phyloP scores from a whole-genome alignment of 2,888 invertebrate species.

The Junonia oenone region DNA sequence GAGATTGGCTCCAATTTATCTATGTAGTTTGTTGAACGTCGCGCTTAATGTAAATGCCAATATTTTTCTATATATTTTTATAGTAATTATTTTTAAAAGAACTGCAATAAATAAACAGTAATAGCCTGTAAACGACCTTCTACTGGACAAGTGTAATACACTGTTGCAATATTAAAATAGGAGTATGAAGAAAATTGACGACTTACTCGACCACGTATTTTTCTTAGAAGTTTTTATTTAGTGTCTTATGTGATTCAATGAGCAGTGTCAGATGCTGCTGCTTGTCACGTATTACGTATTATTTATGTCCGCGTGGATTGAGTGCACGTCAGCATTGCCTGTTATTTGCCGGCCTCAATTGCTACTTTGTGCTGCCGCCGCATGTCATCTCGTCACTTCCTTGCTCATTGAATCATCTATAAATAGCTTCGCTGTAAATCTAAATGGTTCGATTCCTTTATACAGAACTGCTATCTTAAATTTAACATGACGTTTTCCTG shows the following conservation, averaged over 20 bases:
- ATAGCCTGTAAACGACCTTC: no score
- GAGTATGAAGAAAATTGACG: background rate
- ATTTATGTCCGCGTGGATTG: slow-evolving; percentile 28
- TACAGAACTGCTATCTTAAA: slow-evolving; percentile 16
- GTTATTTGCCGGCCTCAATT: slow-evolving; percentile 60
- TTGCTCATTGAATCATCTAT: slow-evolving; percentile 50
- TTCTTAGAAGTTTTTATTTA: slow-evolving; percentile 15
- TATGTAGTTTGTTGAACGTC: slow-evolving; percentile 11
- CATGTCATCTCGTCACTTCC: slow-evolving; percentile 51
- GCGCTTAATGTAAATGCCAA: slow-evolving; percentile 3
- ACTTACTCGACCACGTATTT: slow-evolving; percentile 6
- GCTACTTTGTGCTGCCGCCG: slow-evolving; percentile 50
- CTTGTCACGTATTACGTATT: slow-evolving; percentile 29
- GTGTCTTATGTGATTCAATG: slow-evolving; percentile 20
- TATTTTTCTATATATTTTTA: background rate
- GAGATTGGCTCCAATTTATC: slow-evolving; percentile 21
- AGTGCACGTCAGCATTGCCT: slow-evolving; percentile 38
- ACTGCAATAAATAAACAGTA: no score
- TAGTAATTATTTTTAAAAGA: background rate
- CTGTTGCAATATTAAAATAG: background rate
- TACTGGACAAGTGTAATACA: background rate
- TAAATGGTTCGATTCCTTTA: slow-evolving; percentile 35
- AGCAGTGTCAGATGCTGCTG: slow-evolving; percentile 22
- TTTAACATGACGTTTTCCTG: slow-evolving; percentile 21
- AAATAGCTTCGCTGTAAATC: slow-evolving; percentile 50